These are phyloP conservation scores for Eupithecia abbreviata DNA, from an alignment of 2,888 invertebrate genomes.

Conservation along the genomic window DNA sequence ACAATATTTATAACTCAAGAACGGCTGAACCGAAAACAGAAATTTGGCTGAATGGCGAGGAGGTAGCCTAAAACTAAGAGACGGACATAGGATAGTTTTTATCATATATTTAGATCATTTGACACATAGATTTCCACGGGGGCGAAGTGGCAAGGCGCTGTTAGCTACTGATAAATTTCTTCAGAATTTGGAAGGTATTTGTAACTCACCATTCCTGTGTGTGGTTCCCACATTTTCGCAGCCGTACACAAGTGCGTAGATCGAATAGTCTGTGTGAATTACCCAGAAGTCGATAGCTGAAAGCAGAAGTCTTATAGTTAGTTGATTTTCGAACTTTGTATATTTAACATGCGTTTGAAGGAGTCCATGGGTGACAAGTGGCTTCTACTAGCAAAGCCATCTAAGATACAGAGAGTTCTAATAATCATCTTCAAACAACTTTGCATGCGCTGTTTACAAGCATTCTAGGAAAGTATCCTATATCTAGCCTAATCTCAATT, in stretches of 20 bases:
- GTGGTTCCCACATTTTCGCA: slow-evolving; percentile 57
- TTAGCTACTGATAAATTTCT: no score
- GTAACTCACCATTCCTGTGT: slow-evolving; percentile 57
- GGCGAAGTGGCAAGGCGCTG: no score
- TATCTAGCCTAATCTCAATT: no score
- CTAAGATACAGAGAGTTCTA: background rate
- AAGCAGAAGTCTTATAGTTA: slow-evolving; percentile 21
- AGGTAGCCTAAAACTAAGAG: no score
- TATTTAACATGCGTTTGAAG: background rate
- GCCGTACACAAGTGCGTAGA: slow-evolving; percentile 56
- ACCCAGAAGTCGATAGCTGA: slow-evolving; percentile 66
- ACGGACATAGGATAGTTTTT: no score
- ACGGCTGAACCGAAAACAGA: no score
- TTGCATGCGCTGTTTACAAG: background rate
- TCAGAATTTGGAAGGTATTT: background rate
- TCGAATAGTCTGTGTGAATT: slow-evolving; percentile 49
- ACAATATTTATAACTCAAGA: no score
- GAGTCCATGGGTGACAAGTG: background rate
- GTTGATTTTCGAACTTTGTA: background rate
- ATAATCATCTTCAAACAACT: background rate
- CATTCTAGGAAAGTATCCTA: no score
- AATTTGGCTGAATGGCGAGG: no score
- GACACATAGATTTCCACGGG: no score
- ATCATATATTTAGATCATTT: no score
- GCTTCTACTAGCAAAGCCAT: background rate